These are phyloP conservation scores for human DNA, from an alignment of 2,113 vertebrate genomes.

Conservation along the genomic window GRCh38 chr2:7578001-7578500, in stretches of 20 bases:
- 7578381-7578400: neutral
- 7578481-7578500: neutral
- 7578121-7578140: neutral
- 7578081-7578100: neutral
- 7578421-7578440: too few relatives aligned
- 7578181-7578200: neutral
- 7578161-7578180: neutral
- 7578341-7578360: neutral
- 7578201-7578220: neutral
- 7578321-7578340: neutral
- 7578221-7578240: neutral
- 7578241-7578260: neutral
- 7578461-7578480: neutral
- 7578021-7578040: neutral
- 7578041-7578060: neutral
- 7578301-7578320: neutral
- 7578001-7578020: neutral
- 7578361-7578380: neutral
- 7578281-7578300: accelerated
- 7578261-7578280: neutral
- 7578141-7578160: neutral
- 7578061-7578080: neutral
- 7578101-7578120: neutral
- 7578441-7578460: too few relatives aligned
- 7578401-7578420: neutral